phyloP scores from a whole-genome alignment of 2,888 invertebrate genomes.

The Amblyjoppa fuscipennis region DNA sequence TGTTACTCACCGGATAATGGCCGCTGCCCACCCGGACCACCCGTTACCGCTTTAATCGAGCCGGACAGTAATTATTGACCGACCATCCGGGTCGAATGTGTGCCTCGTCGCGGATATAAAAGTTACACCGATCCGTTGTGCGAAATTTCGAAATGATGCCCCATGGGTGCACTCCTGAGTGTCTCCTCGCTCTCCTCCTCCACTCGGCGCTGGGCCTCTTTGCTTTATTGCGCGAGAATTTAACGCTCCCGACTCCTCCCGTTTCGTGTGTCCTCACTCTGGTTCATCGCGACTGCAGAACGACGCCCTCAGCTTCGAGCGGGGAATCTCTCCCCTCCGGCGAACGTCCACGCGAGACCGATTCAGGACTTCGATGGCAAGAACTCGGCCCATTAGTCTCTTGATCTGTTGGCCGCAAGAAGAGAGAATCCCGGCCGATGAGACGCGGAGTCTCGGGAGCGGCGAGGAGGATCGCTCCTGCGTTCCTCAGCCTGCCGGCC shows the following conservation, averaged over 20 bases:
- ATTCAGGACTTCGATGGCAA: slow-evolving; percentile 38
- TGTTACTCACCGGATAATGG: slow-evolving; percentile 39
- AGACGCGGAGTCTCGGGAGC: slow-evolving; percentile 7
- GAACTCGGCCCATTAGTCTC: slow-evolving; percentile 63
- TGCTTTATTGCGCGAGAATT: slow-evolving; percentile 63
- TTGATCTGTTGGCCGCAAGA: slow-evolving; percentile 56
- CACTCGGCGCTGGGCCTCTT: slow-evolving; percentile 16
- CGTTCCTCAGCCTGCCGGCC: slow-evolving; percentile 8
- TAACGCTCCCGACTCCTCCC: slow-evolving; percentile 52
- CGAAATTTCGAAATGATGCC: slow-evolving; percentile 11
- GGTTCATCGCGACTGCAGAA: not conserved
- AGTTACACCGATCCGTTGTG: slow-evolving; percentile 4
- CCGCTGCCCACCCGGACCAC: not conserved
- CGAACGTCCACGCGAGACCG: slow-evolving; percentile 6
- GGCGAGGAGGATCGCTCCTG: slow-evolving; percentile 1
- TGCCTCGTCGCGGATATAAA: not conserved
- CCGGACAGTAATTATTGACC: slow-evolving; percentile 29
- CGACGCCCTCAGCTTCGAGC: slow-evolving; percentile 17
- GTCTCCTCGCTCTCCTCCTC: not conserved
- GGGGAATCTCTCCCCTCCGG: slow-evolving; percentile 5
- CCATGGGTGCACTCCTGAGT: not conserved
- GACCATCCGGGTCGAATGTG: not conserved
- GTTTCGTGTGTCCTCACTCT: slow-evolving; percentile 35
- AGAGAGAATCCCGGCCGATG: slow-evolving; percentile 28
- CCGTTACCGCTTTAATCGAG: slow-evolving; percentile 44